Conservation (phyloP, 2,797 vertebrate genomes). For the Falco naumanni region DNA sequence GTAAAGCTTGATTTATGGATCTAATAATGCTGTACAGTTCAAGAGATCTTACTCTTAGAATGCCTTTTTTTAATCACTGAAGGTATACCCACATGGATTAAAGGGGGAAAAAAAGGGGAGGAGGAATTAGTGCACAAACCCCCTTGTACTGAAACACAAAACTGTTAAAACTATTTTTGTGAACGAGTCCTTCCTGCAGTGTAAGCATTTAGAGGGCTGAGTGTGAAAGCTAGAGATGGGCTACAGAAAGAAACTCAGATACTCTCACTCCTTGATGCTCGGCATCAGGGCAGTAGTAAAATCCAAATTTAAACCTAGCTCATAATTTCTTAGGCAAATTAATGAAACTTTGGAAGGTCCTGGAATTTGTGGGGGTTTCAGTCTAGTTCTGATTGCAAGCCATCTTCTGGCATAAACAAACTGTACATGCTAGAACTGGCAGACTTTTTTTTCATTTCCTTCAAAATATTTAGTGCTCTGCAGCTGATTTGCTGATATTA, state of each 20-base stretch:
- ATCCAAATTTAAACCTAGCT: not conserved
- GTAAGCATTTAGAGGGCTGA: not conserved
- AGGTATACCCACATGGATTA: fast-evolving
- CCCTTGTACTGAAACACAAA: fast-evolving
- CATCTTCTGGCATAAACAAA: not conserved
- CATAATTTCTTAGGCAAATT: not conserved
- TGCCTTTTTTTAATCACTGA: not conserved
- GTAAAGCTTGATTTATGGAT: not conserved
- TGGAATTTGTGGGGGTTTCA: not conserved
- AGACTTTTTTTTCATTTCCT: not conserved
- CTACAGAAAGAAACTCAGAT: not conserved
- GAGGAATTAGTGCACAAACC: too few relatives aligned
- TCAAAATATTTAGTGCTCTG: not conserved
- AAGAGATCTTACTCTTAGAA: not conserved
- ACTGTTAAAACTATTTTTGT: not conserved
- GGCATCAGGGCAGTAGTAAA: not conserved
- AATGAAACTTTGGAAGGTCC: not conserved
- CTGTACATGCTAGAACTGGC: not conserved
- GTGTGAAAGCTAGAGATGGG: not conserved
- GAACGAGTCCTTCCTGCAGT: not conserved
- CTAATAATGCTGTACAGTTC: not conserved
- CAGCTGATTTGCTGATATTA: not conserved
- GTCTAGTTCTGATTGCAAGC: not conserved
- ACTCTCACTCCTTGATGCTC: fast-evolving
- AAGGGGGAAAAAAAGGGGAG: not conserved